Conservation (phyloP, 2,113 vertebrate genomes). For the Cyphomyrus plagiostoma region DNA sequence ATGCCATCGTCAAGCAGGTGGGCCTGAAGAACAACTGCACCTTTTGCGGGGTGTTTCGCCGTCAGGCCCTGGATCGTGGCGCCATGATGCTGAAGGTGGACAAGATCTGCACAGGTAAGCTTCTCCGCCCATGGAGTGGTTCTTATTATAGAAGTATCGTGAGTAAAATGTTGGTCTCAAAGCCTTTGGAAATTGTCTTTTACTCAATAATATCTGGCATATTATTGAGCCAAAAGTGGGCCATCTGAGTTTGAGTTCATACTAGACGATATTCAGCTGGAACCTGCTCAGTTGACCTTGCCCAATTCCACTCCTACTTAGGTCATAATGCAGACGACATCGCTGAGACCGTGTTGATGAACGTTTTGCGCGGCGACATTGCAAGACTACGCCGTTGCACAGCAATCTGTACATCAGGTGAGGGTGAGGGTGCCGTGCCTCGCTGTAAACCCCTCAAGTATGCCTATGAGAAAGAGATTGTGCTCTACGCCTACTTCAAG, state of each 20-base stretch:
- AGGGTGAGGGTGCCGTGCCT: constrained; percentile 66
- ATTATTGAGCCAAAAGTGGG: neutral
- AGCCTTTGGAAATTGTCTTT: neutral
- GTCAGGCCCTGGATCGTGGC: constrained; percentile 76
- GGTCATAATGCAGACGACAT: constrained; percentile 85
- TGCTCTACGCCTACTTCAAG: constrained; percentile 85
- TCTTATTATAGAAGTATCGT: neutral
- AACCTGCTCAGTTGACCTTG: neutral
- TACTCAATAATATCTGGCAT: neutral
- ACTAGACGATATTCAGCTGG: neutral
- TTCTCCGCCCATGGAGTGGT: neutral
- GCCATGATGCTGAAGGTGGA: constrained; percentile 74
- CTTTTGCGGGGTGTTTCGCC: constrained; percentile 81
- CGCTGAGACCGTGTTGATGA: constrained; percentile 84
- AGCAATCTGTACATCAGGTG: constrained; percentile 62
- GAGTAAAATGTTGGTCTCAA: neutral
- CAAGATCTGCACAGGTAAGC: constrained; percentile 77
- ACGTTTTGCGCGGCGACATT: constrained; percentile 76
- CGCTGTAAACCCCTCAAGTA: constrained; percentile 84
- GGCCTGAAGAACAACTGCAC: constrained; percentile 79
- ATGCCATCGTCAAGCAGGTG: constrained; percentile 71
- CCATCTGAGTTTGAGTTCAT: neutral
- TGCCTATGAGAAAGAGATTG: constrained; percentile 86
- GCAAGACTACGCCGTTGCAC: constrained; percentile 71
- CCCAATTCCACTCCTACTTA: constrained; percentile 27